Base-by-base conservation (phyloP, 2,113 vertebrate species). In the Mola mola region DNA sequence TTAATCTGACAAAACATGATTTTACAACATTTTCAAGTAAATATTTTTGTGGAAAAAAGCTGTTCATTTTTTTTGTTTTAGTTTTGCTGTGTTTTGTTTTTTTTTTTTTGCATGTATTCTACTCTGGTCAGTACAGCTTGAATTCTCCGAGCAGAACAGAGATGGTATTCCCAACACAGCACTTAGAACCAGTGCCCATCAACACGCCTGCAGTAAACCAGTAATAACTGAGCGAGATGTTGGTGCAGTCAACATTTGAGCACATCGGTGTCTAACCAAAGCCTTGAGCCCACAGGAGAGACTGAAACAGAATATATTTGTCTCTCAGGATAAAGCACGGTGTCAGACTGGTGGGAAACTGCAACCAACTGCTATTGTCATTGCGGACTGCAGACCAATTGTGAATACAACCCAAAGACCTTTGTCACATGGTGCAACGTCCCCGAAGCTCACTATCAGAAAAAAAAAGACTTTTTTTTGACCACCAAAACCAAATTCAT, bases 181-280 rank as follows among this genome's bases (percentile, higher is more conserved):
- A 20, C 37, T 79, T 13, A 33, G 65, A 73, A 76, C 63, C 72
- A 34, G 47, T 71, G 59, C 72, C 68, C 66, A 69, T 59, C 57
- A 34, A 55, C 61, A 75, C 7, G 46, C 79, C 52, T 63, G 64
- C 70, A 74, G 65, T 72, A 83, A 82, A 79, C 44, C 75, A 56
- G 71, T 70, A 63, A 83, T 79, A 86, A 86, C 75, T 40, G 75
- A 66, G 61, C 49, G 47, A 72, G 78, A 87, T 78, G 78, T 8
- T 78, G 78, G 43, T 76, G 78, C 75, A 81, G 73, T 74, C 78
- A 83, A 87, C 84, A 82, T 61, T 34, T 49, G 75, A 81, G 77
- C 79, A 72, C 83, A 79, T 70, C 72, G 17, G 51, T 58, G 70
- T 44, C 77, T 68, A 81, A 82, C 83, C 84, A 83, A 88, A 85